Base-by-base conservation (phyloP, 1,140 invertebrate genomes). In the Caenorhabditis tropicalis region DNA sequence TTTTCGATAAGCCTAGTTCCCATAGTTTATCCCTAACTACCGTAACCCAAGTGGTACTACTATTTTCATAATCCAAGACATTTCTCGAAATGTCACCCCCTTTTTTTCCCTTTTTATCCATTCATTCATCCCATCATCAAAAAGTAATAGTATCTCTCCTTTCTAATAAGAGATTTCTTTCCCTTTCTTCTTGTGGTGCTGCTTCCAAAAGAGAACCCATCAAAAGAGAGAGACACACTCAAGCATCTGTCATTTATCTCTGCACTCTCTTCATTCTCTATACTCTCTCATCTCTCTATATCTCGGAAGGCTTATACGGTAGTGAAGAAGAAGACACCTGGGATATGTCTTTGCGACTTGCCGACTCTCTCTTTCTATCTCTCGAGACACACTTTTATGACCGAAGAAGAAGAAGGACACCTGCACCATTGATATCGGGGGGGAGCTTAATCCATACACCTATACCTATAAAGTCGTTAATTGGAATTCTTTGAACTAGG, bases 71-170 rank as follows among this genome's bases (percentile, higher is more conserved):
- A 43, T 43, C 39, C 39, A 43, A 6, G 39, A n/a, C n/a, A n/a
- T n/a, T n/a, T n/a, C n/a, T n/a, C 12, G 39, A 6, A 43, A 43
- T 43, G 4, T 24, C n/a, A 10, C 7, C 12, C 21, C 21, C 53
- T 56, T 2, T 27, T 27, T 21, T 19, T 33, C 29, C 58, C 31
- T 19, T 19, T 33, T 31, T 36, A 2, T 4, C 21, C 21, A 27
- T 6, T 9, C 21, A 46, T 74, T 24, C 49, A 19, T 70, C n/a
- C 21, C 7, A 70, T 70, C 24, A 31, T n/a, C 21, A 36, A 70
- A 46, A 46, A 74, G 65, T 74, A 74, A 74, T 74, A 39, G 65
- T 74, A 74, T 74, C n/a, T n/a, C n/a, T n/a, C n/a, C n/a, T n/a
- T n/a, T n/a, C 65, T 74, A 74, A 74, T 74, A 74, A 33, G 29